These are phyloP conservation scores for Drosophila setifemur DNA, from an alignment of 1,140 invertebrate genomes.

Conservation along the genomic window DNA sequence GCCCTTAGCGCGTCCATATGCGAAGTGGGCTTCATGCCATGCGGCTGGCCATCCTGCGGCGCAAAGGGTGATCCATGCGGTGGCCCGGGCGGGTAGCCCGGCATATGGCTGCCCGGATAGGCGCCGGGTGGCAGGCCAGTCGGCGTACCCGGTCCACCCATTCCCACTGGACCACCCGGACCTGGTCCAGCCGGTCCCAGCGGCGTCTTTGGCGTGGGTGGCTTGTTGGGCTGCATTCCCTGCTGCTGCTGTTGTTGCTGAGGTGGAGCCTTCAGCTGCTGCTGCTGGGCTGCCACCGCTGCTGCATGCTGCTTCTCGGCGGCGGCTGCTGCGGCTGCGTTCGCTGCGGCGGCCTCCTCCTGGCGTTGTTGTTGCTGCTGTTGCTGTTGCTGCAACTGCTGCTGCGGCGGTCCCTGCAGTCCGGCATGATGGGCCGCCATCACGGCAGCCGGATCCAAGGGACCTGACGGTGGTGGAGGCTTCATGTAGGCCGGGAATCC, in stretches of 20 bases:
- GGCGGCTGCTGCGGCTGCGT: constrained; percentile 52
- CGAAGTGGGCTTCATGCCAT: constrained; percentile 82
- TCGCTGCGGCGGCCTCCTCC: constrained; percentile 57
- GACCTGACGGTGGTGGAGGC: constrained; percentile 71
- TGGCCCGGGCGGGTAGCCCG: constrained; percentile 71
- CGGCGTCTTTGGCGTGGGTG: constrained; percentile 82
- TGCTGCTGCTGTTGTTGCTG: constrained; percentile 48
- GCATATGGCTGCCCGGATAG: constrained; percentile 77
- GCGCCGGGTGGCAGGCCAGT: constrained; percentile 73
- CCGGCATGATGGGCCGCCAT: constrained; percentile 77
- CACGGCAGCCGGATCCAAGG: constrained; percentile 71
- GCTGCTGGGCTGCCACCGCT: constrained; percentile 56
- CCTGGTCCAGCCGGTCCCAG: constrained; percentile 62
- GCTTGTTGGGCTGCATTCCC: constrained; percentile 72
- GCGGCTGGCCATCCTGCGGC: constrained; percentile 72
- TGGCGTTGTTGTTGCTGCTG: constrained; percentile 22
- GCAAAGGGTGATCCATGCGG: constrained; percentile 69
- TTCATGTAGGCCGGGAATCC: constrained; percentile 81
- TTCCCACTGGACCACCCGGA: constrained; percentile 43
- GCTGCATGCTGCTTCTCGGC: constrained; percentile 63
- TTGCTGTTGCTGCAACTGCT: constrained; percentile 26
- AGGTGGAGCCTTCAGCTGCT: constrained; percentile 42
- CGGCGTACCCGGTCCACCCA: constrained; percentile 64
- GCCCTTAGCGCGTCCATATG: constrained; percentile 85
- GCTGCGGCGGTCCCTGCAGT: constrained; percentile 61